These are phyloP conservation scores for Drosophila austrosaltans DNA, from an alignment of 2,888 invertebrate genomes.

Conservation along the genomic window DNA sequence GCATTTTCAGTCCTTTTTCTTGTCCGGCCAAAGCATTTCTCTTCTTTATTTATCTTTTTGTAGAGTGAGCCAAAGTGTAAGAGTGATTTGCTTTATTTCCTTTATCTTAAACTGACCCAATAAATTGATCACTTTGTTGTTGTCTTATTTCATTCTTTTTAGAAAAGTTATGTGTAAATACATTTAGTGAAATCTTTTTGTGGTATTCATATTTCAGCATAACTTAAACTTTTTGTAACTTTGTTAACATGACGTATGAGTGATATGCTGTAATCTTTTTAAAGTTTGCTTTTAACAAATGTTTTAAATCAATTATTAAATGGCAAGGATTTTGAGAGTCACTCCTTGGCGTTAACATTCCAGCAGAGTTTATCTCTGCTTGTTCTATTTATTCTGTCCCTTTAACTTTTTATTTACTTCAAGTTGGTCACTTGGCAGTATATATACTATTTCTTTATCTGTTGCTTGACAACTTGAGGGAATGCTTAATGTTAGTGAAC, in stretches of 20 bases:
- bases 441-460: background rate
- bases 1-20: constrained; percentile 20
- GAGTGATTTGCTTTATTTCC: background rate
- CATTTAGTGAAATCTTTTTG: too few species aligned
- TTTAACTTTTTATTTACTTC: background rate
- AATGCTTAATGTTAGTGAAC: background rate
- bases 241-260: background rate
- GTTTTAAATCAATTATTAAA: background rate
- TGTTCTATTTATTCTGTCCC: background rate
- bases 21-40: background rate
- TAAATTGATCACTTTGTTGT: background rate
- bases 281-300: background rate
- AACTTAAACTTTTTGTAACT: background rate
- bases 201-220: background rate
- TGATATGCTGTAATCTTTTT: background rate
- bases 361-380: too few species aligned
- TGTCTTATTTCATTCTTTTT: background rate
- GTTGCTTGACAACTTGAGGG: background rate
- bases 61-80: background rate
- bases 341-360: too few species aligned
- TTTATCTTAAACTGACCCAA: background rate
- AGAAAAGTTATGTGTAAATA: background rate
- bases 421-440: background rate
- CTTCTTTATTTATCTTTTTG: background rate
- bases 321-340: background rate